Percentiles rank a stretch among this genome's conserved stretches.
phyloP scores from a whole-genome alignment of 2,797 vertebrate genomes.

The Melanotaenia trifasciata region DNA sequence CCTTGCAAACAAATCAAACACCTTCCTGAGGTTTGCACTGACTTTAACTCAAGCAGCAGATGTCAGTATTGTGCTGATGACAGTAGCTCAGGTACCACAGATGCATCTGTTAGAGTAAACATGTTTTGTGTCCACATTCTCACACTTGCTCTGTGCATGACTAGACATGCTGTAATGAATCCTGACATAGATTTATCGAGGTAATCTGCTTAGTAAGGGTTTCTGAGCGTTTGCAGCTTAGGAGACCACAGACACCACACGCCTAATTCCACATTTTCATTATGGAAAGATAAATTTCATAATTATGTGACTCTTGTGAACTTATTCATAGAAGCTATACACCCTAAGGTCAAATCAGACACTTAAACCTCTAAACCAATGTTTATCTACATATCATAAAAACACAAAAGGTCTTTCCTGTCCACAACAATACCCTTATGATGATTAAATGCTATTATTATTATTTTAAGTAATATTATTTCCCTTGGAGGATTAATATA shows the following conservation, averaged over 20 bases:
- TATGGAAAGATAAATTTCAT: slow-evolving; percentile 21
- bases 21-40: slow-evolving; percentile 20
- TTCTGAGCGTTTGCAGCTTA: slow-evolving; percentile 54
- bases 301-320: not conserved
- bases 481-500: not conserved
- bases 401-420: not conserved
- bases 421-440: not conserved
- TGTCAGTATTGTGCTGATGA: slow-evolving; percentile 60
- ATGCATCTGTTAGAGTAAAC: slow-evolving; percentile 52
- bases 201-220: slow-evolving; percentile 81
- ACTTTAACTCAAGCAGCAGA: slow-evolving; percentile 57
- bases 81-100: not conserved
- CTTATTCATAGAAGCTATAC: slow-evolving; percentile 1
- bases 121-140: slow-evolving; percentile 68
- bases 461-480: not conserved
- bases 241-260: slow-evolving; percentile 9
- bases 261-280: slow-evolving; percentile 12
- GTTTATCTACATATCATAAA: not conserved
- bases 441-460: not conserved
- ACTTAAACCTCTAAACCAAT: not conserved
- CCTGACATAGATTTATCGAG: slow-evolving; percentile 75
- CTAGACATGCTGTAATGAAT: slow-evolving; percentile 69
- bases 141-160: slow-evolving; percentile 63
- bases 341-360: not conserved
- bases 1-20: not conserved